Evolutionary conservation across 1,140 invertebrate species (phyloP).

Genomic region (Andricus grossulariae): DNA sequence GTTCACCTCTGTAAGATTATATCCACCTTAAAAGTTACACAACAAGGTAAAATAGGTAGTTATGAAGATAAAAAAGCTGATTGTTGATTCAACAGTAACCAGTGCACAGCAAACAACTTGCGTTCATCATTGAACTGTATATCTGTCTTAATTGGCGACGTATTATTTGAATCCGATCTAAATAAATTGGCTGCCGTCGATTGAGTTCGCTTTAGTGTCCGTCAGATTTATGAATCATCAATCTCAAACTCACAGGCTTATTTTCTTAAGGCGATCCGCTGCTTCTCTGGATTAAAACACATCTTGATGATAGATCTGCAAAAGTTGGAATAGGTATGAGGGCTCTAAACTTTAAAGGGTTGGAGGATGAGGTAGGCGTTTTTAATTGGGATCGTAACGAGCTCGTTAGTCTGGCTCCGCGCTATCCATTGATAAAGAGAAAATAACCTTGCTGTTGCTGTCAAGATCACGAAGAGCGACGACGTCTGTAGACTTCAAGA

Average conservation of each 20-base stretch:
- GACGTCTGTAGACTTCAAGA: neutral
- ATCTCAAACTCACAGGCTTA: constrained; percentile 31
- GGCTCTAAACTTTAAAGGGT: constrained; percentile 49
- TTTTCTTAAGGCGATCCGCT: neutral
- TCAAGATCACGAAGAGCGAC: neutral
- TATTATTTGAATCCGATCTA: neutral
- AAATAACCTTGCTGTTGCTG: constrained; percentile 42
- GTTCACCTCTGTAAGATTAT: too few relatives aligned
- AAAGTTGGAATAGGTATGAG: constrained; percentile 26
- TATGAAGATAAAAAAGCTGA: too few relatives aligned
- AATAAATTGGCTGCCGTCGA: constrained; percentile 32
- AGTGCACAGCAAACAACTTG: neutral
- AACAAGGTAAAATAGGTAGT: too few relatives aligned
- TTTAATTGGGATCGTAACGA: constrained; percentile 53
- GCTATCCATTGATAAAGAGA: constrained; percentile 34
- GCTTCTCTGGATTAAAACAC: neutral
- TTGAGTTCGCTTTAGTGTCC: neutral
- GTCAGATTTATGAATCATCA: constrained; percentile 48
- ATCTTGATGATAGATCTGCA: constrained; percentile 3
- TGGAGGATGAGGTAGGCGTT: constrained; percentile 41
- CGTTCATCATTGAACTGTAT: neutral
- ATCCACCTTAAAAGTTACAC: too few relatives aligned
- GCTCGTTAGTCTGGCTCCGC: constrained; percentile 49
- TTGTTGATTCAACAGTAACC: too few relatives aligned
- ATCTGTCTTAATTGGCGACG: neutral